A percentile compares a stretch with the other conserved stretches of the same genome.
phyloP scores from a whole-genome alignment of 2,797 vertebrate species.

The Nannoperca obscura region DNA sequence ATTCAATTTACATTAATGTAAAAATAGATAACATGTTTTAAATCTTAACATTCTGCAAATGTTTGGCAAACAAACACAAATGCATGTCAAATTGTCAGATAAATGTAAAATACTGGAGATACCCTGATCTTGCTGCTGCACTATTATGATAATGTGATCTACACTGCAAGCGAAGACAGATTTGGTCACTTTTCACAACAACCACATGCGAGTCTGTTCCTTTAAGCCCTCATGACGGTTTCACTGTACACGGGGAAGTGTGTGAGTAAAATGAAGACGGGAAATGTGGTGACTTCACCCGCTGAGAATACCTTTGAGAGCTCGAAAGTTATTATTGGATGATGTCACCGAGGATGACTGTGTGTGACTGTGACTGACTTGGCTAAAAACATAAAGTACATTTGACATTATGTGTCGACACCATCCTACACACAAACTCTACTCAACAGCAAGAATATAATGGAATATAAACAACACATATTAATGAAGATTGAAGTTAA shows the following conservation, averaged over 20 bases:
- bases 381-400: conserved; percentile 32
- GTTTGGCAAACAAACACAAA: not conserved
- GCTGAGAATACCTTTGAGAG: conserved; percentile 50
- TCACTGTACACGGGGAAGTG: not conserved
- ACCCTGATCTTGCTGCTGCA: no score
- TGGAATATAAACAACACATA: not conserved
- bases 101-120: no score
- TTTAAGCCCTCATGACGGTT: not conserved
- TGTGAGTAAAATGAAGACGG: conserved; percentile 35
- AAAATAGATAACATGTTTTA: not conserved
- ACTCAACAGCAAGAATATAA: not conserved
- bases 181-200: not conserved
- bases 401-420: conserved; percentile 22
- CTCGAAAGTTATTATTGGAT: conserved; percentile 38
- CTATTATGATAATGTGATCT: not conserved
- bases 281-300: conserved; percentile 72
- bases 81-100: no score
- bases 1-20: not conserved
- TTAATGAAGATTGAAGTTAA: not conserved
- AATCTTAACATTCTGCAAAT: not conserved
- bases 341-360: conserved; percentile 66
- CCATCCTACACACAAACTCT: not conserved
- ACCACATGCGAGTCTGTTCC: not conserved
- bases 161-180: not conserved
- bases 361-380: conserved; percentile 29